phyloP scores from a whole-genome alignment of 2,113 vertebrate genomes.

The Cervus canadensis region DNA sequence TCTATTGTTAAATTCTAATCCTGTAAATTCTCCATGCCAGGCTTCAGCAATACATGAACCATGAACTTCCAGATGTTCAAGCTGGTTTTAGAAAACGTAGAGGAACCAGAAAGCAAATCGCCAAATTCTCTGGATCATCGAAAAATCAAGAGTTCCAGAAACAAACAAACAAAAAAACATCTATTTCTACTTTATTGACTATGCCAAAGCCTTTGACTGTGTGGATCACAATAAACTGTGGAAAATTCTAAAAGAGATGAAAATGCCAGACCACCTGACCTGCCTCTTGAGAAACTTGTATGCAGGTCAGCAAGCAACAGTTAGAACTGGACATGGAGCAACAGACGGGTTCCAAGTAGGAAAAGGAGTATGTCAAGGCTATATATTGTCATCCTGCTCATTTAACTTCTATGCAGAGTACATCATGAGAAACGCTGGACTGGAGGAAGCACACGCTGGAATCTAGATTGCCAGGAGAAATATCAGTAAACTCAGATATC shows the following conservation, averaged over 20 bases:
- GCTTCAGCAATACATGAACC: not conserved
- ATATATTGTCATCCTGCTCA: not conserved
- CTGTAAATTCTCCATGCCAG: not conserved
- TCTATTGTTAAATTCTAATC: not conserved
- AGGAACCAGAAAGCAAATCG: not conserved
- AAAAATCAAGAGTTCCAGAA: not conserved
- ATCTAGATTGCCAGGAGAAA: not conserved
- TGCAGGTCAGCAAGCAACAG: not conserved
- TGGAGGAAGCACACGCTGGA: not conserved
- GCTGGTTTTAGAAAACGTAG: not conserved
- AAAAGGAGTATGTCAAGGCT: not conserved
- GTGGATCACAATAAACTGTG: not conserved
- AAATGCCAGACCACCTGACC: not conserved
- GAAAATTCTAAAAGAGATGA: not conserved
- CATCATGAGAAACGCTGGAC: not conserved
- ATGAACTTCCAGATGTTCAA: not conserved
- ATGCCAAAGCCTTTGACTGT: too few species aligned
- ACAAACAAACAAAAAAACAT: not conserved
- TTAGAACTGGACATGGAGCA: not conserved
- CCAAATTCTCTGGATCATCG: not conserved
- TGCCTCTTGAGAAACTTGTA: not conserved
- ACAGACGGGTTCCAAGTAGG: not conserved
- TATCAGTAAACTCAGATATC: not conserved
- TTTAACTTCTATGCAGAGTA: not conserved
- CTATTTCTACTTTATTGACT: too few species aligned